A percentile compares a stretch with the other conserved stretches of the same genome.
Conservation (phyloP, 2,113 vertebrate species). For the Pseudonaja textilis region DNA sequence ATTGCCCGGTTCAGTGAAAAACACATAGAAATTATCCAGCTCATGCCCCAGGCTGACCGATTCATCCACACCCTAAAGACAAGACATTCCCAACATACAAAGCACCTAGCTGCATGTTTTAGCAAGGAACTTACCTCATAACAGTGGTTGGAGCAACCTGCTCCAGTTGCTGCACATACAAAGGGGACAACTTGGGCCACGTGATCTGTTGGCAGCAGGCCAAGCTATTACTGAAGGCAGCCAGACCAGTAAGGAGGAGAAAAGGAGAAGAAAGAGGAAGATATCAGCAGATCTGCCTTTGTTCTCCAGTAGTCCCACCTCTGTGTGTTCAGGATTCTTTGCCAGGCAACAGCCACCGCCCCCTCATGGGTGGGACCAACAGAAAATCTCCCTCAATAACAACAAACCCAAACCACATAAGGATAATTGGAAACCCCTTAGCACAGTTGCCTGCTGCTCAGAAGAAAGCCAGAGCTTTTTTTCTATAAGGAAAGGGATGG, state of each 20-base stretch:
- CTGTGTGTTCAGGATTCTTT: neutral
- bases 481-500: too few relatives aligned
- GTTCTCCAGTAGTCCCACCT: constrained; percentile 30
- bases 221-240: neutral
- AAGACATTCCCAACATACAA: neutral
- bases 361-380: neutral
- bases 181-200: constrained; percentile 1
- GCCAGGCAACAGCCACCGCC: neutral
- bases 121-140: constrained; percentile 1
- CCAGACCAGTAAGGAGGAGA: neutral
- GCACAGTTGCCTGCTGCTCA: neutral
- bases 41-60: neutral
- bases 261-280: neutral
- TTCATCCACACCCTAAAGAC: neutral
- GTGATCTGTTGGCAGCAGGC: neutral
- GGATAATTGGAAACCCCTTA: neutral
- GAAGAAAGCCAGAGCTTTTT: neutral
- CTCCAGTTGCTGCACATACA: neutral
- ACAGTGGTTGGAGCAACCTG: neutral
- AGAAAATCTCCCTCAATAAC: constrained; percentile 5
- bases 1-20: neutral
- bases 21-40: neutral
- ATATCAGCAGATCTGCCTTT: constrained; percentile 26
- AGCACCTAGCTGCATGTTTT: neutral
- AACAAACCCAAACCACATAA: neutral